A percentile compares a stretch with the other conserved stretches of the same genome.
Conservation (phyloP, 1,140 invertebrate species). For the Drosophila guanche region DNA sequence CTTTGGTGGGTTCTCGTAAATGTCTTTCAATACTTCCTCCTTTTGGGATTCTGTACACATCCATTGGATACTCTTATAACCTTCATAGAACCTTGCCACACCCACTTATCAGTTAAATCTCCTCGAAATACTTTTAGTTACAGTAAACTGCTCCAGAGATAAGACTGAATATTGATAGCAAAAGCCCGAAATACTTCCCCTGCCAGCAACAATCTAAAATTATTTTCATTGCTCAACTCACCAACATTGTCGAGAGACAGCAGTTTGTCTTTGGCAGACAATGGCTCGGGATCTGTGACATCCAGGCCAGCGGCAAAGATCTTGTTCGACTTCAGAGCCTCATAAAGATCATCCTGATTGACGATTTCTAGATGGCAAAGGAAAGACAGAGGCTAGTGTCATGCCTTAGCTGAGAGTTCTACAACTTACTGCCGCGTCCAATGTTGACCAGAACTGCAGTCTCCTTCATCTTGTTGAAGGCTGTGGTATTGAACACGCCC, state of each 20-base stretch:
- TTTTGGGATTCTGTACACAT: no score
- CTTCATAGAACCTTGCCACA: slow-evolving; percentile 60
- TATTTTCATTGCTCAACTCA: slow-evolving; percentile 83
- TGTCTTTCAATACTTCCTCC: no score
- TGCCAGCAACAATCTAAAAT: slow-evolving; percentile 16
- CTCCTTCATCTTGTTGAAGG: slow-evolving; percentile 93
- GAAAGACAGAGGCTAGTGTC: slow-evolving; percentile 66
- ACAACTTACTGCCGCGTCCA: slow-evolving; percentile 88
- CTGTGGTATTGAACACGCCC: slow-evolving; percentile 89
- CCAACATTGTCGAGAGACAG: slow-evolving; percentile 91
- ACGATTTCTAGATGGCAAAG: slow-evolving; percentile 87
- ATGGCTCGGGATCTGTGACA: slow-evolving; percentile 95
- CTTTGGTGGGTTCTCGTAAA: neutral
- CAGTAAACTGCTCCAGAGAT: slow-evolving; percentile 34
- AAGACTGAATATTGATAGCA: slow-evolving; percentile 52
- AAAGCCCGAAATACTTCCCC: slow-evolving; percentile 6
- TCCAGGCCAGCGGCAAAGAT: slow-evolving; percentile 96
- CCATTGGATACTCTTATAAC: slow-evolving; percentile 23
- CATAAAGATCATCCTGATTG: slow-evolving; percentile 91
- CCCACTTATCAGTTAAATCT: slow-evolving; percentile 20
- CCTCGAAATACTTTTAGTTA: slow-evolving; percentile 34
- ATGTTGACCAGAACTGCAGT: slow-evolving; percentile 93
- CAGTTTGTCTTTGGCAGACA: slow-evolving; percentile 91
- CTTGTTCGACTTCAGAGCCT: slow-evolving; percentile 89
- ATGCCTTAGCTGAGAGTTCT: no score